Base-by-base conservation (phyloP, 2,888 invertebrate species). In the Malachius bipustulatus region DNA sequence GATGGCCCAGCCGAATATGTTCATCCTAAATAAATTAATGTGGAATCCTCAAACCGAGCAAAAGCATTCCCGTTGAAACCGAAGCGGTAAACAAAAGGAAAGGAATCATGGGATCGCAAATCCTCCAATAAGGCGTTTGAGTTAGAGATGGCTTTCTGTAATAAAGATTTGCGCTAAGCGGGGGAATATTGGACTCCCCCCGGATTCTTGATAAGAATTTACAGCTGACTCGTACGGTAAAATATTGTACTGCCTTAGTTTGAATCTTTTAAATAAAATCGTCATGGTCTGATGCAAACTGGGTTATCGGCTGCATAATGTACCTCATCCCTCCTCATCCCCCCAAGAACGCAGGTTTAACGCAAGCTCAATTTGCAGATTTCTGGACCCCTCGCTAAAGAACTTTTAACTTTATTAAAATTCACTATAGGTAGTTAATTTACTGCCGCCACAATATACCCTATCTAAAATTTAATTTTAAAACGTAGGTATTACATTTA, bases 81-180 rank as follows among this genome's bases (percentile, higher is more conserved):
- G 6, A 19, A 13, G 13, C 11, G n/a, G 6, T 8, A 19, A 19
- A 19, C n/a, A 6, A 19, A 19, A 19, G 24, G 24, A 13, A 10
- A 6, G 38, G 37, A 43, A 43, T 47, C 45, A 41, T 43, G 42
- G 44, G 47, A 44, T 48, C 47, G 43, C 47, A 46, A 49, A 47
- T 47, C 47, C 49, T 33, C 43, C 49, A 51, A 50, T 50, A 51
- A 51, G 49, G 49, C 49, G 47, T 51, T 54, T 51, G 50, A 56
- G 52, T 54, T 53, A 54, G 51, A 51, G 50, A 51, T 48, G 50
- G 43, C 24, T 39, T 41, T 39, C 46, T 48, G 49, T 52, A 52
- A 53, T 54, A 54, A 53, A 54, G 55, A 52, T 55, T 52, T 54
- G 51, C 47, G 42, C 43, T 40, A 45, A 45, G 46, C 42, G 42